Evolutionary conservation across 2,888 invertebrate species (phyloP).

Genomic region (Ernsta delagoae): DNA sequence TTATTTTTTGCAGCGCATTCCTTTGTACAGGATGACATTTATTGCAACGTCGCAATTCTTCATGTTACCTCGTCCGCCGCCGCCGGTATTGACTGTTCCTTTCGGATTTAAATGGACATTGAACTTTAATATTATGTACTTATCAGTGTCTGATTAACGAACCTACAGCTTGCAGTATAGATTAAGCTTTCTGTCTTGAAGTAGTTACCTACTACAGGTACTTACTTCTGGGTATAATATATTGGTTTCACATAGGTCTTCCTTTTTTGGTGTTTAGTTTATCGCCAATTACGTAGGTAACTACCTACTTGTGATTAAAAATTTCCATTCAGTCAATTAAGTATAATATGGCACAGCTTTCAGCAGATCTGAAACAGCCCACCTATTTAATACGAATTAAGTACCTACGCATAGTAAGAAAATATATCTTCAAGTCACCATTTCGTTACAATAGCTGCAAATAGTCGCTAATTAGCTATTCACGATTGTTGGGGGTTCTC

Average conservation of each 20-base stretch:
- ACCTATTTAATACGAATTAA: neutral
- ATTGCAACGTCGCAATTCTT: constrained; percentile 21
- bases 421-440: constrained; percentile 4
- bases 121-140: neutral
- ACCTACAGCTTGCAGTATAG: too few species aligned
- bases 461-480: constrained; percentile 20
- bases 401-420: neutral
- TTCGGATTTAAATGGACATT: constrained; percentile 9
- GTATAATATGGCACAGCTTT: neutral
- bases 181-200: too few species aligned
- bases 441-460: constrained; percentile 1
- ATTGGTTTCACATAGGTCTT: too few species aligned
- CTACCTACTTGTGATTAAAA: too few species aligned
- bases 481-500: constrained; percentile 19
- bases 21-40: constrained; percentile 26
- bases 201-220: too few species aligned
- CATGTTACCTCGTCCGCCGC: constrained; percentile 9
- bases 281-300: too few species aligned
- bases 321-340: too few species aligned
- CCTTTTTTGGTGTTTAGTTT: too few species aligned
- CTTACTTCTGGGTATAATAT: too few species aligned
- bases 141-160: too few species aligned
- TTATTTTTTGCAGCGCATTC: constrained; percentile 28
- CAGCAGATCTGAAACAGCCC: neutral
- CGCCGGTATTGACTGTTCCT: neutral